Percentiles rank a stretch among this genome's conserved stretches.
Conservation (phyloP, 2,888 invertebrate species). For the Drosophila putrida region DNA sequence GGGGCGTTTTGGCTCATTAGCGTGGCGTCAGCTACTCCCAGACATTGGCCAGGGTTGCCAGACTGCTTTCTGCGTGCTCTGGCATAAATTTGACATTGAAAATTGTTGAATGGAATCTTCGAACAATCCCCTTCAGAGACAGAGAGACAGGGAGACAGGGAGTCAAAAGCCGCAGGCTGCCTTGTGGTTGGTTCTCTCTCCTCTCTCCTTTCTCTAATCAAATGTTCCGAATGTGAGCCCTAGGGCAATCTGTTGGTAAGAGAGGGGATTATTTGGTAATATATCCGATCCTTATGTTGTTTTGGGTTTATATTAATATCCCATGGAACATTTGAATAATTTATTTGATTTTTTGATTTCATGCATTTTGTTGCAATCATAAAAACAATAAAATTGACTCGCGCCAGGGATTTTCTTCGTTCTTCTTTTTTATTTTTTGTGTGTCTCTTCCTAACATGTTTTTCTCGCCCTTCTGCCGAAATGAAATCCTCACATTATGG, state of each 20-base stretch:
- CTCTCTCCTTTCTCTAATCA: constrained; percentile 47
- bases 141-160: not conserved
- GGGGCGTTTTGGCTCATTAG: constrained; percentile 83
- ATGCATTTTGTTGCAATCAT: constrained; percentile 60
- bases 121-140: constrained; percentile 29
- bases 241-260: not conserved
- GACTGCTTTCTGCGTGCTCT: constrained; percentile 69
- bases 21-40: constrained; percentile 45
- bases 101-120: constrained; percentile 52
- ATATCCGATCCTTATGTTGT: constrained; percentile 44
- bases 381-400: constrained; percentile 71
- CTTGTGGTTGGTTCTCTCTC: constrained; percentile 12
- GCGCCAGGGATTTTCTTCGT: constrained; percentile 1
- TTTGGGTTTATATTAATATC: constrained; percentile 58
- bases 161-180: constrained; percentile 20
- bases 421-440: constrained; percentile 20
- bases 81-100: constrained; percentile 83
- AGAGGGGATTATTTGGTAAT: constrained; percentile 27
- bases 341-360: constrained; percentile 83
- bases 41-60: constrained; percentile 54
- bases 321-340: constrained; percentile 72
- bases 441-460: constrained; percentile 38
- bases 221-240: constrained; percentile 40
- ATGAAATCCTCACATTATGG: constrained; percentile 71
- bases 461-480: constrained; percentile 19